These are phyloP conservation scores for Drosophila asahinai DNA, from an alignment of 1,140 invertebrate species.

Conservation along the genomic window DNA sequence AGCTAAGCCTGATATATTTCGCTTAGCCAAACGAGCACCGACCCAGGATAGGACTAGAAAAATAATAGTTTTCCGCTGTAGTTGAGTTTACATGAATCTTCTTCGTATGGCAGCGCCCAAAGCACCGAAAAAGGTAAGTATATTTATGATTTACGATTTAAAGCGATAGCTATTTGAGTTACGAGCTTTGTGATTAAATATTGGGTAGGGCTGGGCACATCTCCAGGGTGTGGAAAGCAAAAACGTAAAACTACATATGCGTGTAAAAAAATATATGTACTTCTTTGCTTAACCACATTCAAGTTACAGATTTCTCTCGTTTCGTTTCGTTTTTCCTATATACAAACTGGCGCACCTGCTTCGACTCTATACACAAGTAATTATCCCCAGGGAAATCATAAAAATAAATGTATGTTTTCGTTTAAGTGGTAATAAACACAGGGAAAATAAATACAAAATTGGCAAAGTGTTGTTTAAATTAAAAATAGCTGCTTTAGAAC, in stretches of 20 bases:
- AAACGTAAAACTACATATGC: constrained; percentile 62
- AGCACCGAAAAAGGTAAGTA: constrained; percentile 48
- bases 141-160: constrained; percentile 5
- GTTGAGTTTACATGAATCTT: constrained; percentile 25
- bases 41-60: constrained; percentile 67
- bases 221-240: constrained; percentile 50
- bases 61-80: constrained; percentile 34
- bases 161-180: constrained; percentile 44
- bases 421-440: constrained; percentile 55
- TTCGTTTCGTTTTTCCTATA: constrained; percentile 38
- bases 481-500: constrained; percentile 69
- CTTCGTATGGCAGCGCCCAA: constrained; percentile 30
- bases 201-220: constrained; percentile 14
- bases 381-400: constrained; percentile 34
- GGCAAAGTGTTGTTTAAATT: constrained; percentile 60
- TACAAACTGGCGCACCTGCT: constrained; percentile 56
- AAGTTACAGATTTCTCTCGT: constrained; percentile 33
- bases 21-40: constrained; percentile 73
- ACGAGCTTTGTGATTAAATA: constrained; percentile 35
- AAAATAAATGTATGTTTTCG: constrained; percentile 53
- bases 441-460: constrained; percentile 79
- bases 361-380: constrained; percentile 39
- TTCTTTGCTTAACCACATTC: constrained; percentile 54
- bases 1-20: constrained; percentile 56
- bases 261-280: constrained; percentile 73